Evolutionary conservation across 2,888 invertebrate genomes (phyloP).

Genomic region (Perithous albicinctus): DNA sequence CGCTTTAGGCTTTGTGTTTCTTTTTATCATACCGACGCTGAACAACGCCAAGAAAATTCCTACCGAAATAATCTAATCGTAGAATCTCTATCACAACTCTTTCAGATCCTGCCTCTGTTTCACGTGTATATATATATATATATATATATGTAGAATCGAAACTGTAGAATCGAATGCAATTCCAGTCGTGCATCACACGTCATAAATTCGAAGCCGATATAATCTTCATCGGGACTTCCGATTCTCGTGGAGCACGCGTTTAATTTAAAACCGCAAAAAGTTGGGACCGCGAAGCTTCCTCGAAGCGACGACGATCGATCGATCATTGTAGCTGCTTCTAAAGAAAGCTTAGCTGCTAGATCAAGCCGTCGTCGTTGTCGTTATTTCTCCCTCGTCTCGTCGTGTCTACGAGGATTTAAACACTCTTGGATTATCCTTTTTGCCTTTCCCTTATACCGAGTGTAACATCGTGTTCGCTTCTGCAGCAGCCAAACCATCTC

Average conservation of each 20-base stretch:
- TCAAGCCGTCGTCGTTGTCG: conserved; percentile 40
- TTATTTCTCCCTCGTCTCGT: not conserved
- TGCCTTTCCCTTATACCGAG: not conserved
- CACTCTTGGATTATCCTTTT: not conserved
- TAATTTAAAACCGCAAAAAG: conserved; percentile 18
- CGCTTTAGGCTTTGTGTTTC: not conserved
- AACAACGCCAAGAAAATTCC: conserved; percentile 26
- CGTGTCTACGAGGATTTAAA: not conserved
- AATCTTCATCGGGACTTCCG: conserved; percentile 63
- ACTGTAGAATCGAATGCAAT: conserved; percentile 29
- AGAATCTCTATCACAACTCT: not conserved
- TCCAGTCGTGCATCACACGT: conserved; percentile 30
- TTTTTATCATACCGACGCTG: not conserved
- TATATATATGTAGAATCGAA: too few relatives aligned
- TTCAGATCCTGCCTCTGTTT: not conserved
- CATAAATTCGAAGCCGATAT: conserved; percentile 60
- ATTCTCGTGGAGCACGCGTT: conserved; percentile 36
- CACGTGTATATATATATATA: too few relatives aligned
- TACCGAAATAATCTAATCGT: conserved; percentile 12
- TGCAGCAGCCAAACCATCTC: conserved; percentile 5
- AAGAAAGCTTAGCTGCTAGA: conserved; percentile 49
- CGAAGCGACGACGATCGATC: conserved; percentile 61
- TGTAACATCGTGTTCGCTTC: conserved; percentile 5
- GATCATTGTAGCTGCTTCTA: conserved; percentile 65
- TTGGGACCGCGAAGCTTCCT: conserved; percentile 27